Evolutionary conservation across 2,113 vertebrate genomes (phyloP), one percentile per base, ranked within the genome.

Genomic region (Cochlearius cochlearius): DNA sequence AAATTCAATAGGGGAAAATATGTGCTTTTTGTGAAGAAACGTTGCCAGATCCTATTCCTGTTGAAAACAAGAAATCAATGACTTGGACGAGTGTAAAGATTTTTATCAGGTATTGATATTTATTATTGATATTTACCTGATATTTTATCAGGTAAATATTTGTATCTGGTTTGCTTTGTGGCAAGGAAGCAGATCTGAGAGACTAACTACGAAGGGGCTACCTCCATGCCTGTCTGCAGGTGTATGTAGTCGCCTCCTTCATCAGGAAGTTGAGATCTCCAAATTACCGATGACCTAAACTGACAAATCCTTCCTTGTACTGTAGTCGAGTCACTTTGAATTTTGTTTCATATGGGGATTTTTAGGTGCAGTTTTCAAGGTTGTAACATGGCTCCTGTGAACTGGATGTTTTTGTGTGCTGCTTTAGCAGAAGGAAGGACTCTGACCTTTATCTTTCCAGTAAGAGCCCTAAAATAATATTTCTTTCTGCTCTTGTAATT

Each of bases 391-490:
- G 8, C 67, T 58, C 20, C 34, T 0, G 0, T 49, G 59, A 74
- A 66, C 41, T 58, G 22, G 29, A 19, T 72, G 82, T 74, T 90
- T 90, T 75, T 87, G 13, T 17, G 19, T 64, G 25, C 39, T 82
- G 21, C 41, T 52, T 72, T 83, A 76, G 67, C 34, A 91, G 34
- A 68, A 62, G 69, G 4, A 85, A 87, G 53, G 72, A 66, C 41
- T 62, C 63, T 81, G 73, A 77, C 85, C 52, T 73, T 97, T 90
- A 75, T 91, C 88, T 96, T 76, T 82, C 86, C 68, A 91, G 63
- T 88, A 86, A 25, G 53, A 87, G 63, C 60, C 68, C 78, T 95
- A 95, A 74, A 98, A 97, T 96, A 96, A 96, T 97, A 96, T 97
- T 96, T 96, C 77, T 95, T 97, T 95, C 71, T 97, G 72, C 89